Evolutionary conservation across 2,888 invertebrate species (phyloP).

Genomic region (Cerastis leucographa): DNA sequence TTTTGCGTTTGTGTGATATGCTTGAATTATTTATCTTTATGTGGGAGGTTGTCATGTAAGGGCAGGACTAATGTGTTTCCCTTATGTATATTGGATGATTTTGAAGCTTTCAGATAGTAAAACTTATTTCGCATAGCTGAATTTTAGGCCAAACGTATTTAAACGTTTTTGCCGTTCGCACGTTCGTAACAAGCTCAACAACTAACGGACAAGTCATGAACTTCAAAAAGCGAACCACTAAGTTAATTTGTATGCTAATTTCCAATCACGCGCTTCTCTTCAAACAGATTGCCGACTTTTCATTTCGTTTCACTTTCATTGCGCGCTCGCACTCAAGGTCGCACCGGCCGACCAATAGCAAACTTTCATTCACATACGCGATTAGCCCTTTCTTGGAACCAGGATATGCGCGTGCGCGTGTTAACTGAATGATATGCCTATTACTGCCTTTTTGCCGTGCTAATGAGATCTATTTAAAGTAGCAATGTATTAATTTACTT

Average conservation of each 20-base stretch:
- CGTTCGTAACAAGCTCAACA: too few species aligned
- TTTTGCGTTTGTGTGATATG: not conserved
- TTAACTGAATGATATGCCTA: conserved; percentile 21
- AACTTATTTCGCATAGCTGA: too few species aligned
- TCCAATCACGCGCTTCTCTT: conserved; percentile 1
- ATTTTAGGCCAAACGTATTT: too few species aligned
- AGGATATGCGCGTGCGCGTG: conserved; percentile 35
- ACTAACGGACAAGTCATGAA: not conserved
- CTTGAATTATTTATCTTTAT: not conserved
- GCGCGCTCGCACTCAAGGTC: conserved; percentile 76
- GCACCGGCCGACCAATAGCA: conserved; percentile 44
- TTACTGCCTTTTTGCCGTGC: conserved; percentile 24
- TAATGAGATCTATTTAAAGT: conserved; percentile 14
- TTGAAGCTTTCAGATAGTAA: not conserved
- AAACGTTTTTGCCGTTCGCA: too few species aligned
- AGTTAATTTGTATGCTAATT: conserved; percentile 6
- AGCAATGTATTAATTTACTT: conserved; percentile 24
- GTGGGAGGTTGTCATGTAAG: not conserved
- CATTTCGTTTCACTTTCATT: conserved; percentile 79
- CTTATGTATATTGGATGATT: not conserved
- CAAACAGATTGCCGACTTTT: conserved; percentile 26
- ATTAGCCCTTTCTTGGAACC: conserved; percentile 38
- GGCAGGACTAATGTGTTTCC: too few species aligned
- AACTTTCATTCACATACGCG: conserved; percentile 47
- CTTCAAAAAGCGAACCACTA: not conserved